phyloP scores from a whole-genome alignment of 2,113 vertebrate species.

The Zosterops borbonicus region DNA sequence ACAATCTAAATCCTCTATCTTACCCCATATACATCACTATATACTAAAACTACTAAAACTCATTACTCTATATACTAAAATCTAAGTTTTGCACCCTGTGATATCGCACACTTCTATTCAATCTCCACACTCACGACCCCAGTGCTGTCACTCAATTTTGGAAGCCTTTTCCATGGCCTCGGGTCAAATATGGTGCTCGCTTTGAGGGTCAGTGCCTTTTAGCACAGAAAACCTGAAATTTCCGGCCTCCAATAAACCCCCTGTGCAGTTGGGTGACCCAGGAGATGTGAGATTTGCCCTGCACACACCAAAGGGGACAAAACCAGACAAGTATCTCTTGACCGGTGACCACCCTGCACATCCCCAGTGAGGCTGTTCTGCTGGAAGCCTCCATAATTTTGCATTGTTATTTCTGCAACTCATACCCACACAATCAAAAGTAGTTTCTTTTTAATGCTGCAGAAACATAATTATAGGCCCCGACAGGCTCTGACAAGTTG shows the following conservation, averaged over 20 bases:
- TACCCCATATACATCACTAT: neutral
- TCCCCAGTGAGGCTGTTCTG: neutral
- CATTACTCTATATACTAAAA: no score
- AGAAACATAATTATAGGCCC: conserved; percentile 61
- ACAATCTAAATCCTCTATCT: neutral
- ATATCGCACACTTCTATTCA: neutral
- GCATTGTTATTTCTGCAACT: conserved; percentile 17
- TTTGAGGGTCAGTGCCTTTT: neutral
- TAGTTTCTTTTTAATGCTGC: conserved; percentile 37
- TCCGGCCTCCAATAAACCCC: no score
- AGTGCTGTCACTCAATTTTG: neutral
- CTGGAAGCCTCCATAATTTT: neutral
- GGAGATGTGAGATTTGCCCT: neutral
- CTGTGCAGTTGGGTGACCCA: neutral
- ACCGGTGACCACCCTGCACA: rapidly evolving
- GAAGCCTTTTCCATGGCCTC: neutral
- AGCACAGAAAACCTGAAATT: neutral
- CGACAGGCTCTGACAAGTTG: conserved; percentile 64
- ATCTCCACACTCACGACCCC: neutral
- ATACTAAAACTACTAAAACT: neutral
- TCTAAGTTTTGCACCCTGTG: neutral
- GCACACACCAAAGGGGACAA: neutral
- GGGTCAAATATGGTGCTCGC: no score
- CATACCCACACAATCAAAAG: conserved; percentile 12
- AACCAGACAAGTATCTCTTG: neutral